A percentile compares a stretch with the other conserved stretches of the same genome.
These are phyloP conservation scores for Hyphantria cunea DNA, from an alignment of 1,140 invertebrate species.

Conservation along the genomic window DNA sequence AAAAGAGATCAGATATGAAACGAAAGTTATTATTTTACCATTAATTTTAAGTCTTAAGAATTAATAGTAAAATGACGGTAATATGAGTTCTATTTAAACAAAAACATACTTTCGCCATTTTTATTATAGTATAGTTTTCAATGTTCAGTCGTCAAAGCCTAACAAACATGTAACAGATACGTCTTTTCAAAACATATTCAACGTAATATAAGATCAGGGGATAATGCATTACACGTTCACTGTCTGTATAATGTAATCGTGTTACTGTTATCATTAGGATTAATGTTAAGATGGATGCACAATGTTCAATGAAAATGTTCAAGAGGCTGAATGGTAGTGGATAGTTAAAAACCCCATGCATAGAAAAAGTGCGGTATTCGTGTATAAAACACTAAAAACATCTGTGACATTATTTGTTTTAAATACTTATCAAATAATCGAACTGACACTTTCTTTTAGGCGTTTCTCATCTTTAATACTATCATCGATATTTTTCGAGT, in stretches of 20 bases:
- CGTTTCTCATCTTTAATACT: too few species aligned
- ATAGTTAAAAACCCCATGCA: constrained; percentile 29
- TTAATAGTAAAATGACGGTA: too few species aligned
- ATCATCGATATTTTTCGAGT: too few species aligned
- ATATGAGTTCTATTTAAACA: too few species aligned
- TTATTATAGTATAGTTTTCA: too few species aligned
- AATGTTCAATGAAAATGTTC: constrained; percentile 66
- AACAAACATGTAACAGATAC: constrained; percentile 42
- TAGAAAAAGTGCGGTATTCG: constrained; percentile 14
- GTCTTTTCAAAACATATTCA: constrained; percentile 50
- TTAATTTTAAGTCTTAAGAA: too few species aligned
- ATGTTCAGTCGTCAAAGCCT: neutral
- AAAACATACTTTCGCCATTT: too few species aligned
- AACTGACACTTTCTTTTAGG: too few species aligned
- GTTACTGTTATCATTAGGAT: constrained; percentile 66
- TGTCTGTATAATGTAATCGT: constrained; percentile 67
- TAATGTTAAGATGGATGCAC: constrained; percentile 63
- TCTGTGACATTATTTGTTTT: constrained; percentile 28
- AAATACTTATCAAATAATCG: too few species aligned
- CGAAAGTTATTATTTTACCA: too few species aligned
- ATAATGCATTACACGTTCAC: constrained; percentile 64
- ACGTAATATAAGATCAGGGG: constrained; percentile 49
- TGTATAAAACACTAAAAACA: constrained; percentile 11
- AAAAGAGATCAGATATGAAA: too few species aligned
- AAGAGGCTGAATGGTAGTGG: constrained; percentile 28